Evolutionary conservation across 2,113 vertebrate genomes (phyloP).

Genomic region (Propithecus coquereli): DNA sequence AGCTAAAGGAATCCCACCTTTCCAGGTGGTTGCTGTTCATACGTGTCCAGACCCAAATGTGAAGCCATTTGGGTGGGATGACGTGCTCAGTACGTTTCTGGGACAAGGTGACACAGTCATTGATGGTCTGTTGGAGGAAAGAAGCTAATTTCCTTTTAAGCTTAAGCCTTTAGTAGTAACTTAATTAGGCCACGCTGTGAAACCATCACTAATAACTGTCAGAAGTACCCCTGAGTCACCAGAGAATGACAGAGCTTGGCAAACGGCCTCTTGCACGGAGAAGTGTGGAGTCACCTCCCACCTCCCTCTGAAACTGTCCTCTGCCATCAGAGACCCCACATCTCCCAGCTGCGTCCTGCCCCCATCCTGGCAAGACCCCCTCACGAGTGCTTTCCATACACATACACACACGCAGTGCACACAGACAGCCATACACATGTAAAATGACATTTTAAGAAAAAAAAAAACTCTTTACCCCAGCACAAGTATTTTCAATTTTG

Average conservation of each 20-base stretch:
- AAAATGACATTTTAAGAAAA: neutral
- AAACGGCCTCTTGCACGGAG: neutral
- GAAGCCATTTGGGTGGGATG: neutral
- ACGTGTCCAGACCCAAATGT: rapidly evolving
- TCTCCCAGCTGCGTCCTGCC: neutral
- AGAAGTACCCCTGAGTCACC: constrained; percentile 80
- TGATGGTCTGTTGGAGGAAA: constrained; percentile 74
- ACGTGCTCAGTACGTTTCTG: constrained; percentile 67
- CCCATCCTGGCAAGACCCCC: neutral
- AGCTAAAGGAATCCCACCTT: neutral
- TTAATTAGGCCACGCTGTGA: constrained; percentile 77
- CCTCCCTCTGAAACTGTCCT: neutral
- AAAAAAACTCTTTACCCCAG: neutral
- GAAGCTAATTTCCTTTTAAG: constrained; percentile 58
- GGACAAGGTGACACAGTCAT: constrained; percentile 78
- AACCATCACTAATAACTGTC: constrained; percentile 51
- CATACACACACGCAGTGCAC: rapidly evolving
- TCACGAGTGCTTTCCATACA: rapidly evolving
- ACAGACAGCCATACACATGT: neutral
- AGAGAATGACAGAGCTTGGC: constrained; percentile 58
- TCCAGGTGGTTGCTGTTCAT: rapidly evolving
- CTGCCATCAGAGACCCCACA: neutral
- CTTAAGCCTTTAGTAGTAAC: constrained; percentile 71
- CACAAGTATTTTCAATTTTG: neutral
- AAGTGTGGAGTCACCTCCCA: neutral